Base-by-base conservation (phyloP, 2,797 vertebrate genomes). In the Carapus acus region DNA sequence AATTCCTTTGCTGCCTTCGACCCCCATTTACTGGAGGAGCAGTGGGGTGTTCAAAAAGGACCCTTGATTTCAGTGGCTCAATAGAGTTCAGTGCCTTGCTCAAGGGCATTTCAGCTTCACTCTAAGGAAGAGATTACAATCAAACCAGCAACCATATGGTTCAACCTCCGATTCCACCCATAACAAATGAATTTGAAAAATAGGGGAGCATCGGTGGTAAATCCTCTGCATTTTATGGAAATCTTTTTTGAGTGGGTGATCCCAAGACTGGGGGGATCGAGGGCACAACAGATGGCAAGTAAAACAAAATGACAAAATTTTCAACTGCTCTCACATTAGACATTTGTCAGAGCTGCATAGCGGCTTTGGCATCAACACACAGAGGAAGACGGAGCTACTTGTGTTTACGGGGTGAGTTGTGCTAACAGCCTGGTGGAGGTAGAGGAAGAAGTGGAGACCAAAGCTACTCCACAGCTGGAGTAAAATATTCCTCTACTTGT, bases 221-320 rank as follows among this genome's bases (percentile, higher is more conserved):
- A 18, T 29, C 22, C 29, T 11, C 17, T 23, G 9, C 20, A 22
- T 37, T 49, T 49, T 49, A 8, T 15, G 21, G 8, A n/a, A 43
- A 24, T 8, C 2, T 27, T 14, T 57, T 17, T 38, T 41, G 50
- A n/a, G n/a, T n/a, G n/a, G n/a, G n/a, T n/a, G n/a, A n/a, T n/a
- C 16, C 34, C 2, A 24, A 40, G 19, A 57, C 48, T 33, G 64
- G 39, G 47, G 34, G 42, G 23, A 18, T 38, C 13, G 43, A 9
- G 19, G 15, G 41, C 12, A 17, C 33, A 21, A 18, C 44, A 54
- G 43, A 56, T 21, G 27, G 58, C 6, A 20, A 46, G 3, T 49
- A 52, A 45, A 64, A 39, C 4, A 21, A 54, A 53, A 31, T 22
- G 42, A 33, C 5, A 37, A 46, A 42, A 16, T 40, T 42, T 24